Conservation (phyloP, 2,113 vertebrate genomes). For the Bos taurus region ARS-UCD2.0 NC_037331.1:43192001-43192500, state of each 20-base stretch:
- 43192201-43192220: not conserved
- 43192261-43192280: not conserved
- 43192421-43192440: not conserved
- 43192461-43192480: not conserved
- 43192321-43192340: not conserved
- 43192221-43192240: not conserved
- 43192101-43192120: not conserved
- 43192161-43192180: not conserved
- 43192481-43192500: not conserved
- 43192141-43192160: not conserved
- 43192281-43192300: not conserved
- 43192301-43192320: not conserved
- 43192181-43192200: not conserved
- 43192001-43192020: not conserved
- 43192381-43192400: not conserved
- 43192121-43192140: not conserved
- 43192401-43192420: not conserved
- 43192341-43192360: not conserved
- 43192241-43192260: not conserved
- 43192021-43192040: not conserved
- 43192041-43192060: not conserved
- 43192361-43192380: not conserved
- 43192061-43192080: not conserved
- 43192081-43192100: not conserved
- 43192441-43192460: too few species aligned